phyloP scores from a whole-genome alignment of 2,888 invertebrate genomes.

The Pachymerium ferrugineum region DNA sequence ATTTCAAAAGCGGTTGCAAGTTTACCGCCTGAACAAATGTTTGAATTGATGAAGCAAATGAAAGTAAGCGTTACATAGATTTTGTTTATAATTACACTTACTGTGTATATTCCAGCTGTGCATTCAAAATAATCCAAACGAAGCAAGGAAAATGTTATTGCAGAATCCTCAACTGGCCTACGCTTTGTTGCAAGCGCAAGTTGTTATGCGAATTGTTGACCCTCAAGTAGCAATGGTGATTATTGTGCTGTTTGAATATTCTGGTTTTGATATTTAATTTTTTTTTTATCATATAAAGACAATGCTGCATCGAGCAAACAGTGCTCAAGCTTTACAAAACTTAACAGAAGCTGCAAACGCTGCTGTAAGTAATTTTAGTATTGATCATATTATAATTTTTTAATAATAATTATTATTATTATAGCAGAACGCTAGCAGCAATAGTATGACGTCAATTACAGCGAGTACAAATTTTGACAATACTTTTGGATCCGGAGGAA shows the following conservation, averaged over 20 bases:
- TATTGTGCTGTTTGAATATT: slow-evolving; percentile 37
- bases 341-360: neutral
- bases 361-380: neutral
- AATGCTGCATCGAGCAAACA: slow-evolving; percentile 27
- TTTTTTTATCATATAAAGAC: neutral
- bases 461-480: neutral
- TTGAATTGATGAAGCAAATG: slow-evolving; percentile 99
- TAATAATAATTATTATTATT: neutral
- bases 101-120: slow-evolving; percentile 45
- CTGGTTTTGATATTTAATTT: neutral
- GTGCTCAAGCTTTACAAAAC: neutral
- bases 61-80: slow-evolving; percentile 55
- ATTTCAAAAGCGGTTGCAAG: slow-evolving; percentile 96
- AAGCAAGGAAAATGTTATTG: slow-evolving; percentile 92
- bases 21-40: slow-evolving; percentile 98
- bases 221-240: slow-evolving; percentile 84
- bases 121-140: slow-evolving; percentile 83
- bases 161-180: slow-evolving; percentile 97
- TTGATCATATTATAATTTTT: neutral
- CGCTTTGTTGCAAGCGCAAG: slow-evolving; percentile 90
- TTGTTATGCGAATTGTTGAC: slow-evolving; percentile 98
- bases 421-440: neutral
- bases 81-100: neutral
- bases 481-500: neutral
- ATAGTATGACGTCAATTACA: neutral